Conservation (phyloP, 2,888 invertebrate species). For the Brassicogethes aeneus region DNA sequence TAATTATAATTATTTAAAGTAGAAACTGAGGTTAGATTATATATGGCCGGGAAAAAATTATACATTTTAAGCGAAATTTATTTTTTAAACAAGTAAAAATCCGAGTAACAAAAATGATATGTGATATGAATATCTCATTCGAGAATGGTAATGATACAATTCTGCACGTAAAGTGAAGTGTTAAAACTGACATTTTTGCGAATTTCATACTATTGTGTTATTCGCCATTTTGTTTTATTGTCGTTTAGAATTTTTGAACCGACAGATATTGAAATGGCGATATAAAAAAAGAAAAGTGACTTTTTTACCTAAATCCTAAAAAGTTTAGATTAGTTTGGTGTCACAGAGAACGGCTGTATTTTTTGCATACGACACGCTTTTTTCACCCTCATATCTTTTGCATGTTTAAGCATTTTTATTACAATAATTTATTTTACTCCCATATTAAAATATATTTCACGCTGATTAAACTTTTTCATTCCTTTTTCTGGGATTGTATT, state of each 20-base stretch:
- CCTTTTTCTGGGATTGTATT: background rate
- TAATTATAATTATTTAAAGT: no score
- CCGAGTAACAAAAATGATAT: no score
- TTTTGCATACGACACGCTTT: constrained; percentile 1
- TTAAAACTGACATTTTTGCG: background rate
- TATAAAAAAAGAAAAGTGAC: background rate
- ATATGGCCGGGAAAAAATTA: no score
- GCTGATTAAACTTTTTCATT: background rate
- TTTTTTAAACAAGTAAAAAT: no score
- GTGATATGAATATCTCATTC: no score
- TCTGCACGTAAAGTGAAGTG: background rate
- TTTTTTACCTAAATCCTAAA: background rate
- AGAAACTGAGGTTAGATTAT: no score
- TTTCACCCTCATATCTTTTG: background rate
- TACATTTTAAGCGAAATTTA: no score
- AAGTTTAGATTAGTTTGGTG: constrained; percentile 16
- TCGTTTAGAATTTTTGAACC: background rate
- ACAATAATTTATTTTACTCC: background rate
- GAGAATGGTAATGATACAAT: background rate
- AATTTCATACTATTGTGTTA: background rate
- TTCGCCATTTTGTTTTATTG: background rate
- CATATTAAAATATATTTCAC: background rate
- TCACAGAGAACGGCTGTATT: constrained; percentile 8
- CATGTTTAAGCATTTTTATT: background rate
- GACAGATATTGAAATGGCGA: background rate